A percentile compares a stretch with the other conserved stretches of the same genome.
phyloP scores from a whole-genome alignment of 2,113 vertebrate species.

The Melanerpes aurifrons region DNA sequence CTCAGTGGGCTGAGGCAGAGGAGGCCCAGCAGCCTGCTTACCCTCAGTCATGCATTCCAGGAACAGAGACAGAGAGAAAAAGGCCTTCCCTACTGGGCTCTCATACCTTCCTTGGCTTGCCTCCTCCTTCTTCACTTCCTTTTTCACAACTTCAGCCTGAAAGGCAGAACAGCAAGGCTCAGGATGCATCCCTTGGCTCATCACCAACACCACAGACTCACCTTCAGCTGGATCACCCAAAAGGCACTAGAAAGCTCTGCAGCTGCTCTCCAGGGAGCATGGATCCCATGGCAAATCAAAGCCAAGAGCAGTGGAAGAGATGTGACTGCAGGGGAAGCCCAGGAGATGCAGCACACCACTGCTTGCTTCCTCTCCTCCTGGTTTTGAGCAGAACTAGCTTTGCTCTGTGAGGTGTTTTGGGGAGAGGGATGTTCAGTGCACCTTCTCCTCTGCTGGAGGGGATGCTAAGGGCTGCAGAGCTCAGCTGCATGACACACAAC shows the following conservation, averaged over 20 bases:
- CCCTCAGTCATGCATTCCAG: fast-evolving
- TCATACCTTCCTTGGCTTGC: conserved; percentile 70
- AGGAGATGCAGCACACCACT: too few species aligned
- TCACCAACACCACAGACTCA: not conserved
- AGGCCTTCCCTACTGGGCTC: not conserved
- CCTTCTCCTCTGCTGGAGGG: too few species aligned
- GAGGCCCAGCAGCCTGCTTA: not conserved
- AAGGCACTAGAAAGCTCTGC: not conserved
- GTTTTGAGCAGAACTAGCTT: not conserved
- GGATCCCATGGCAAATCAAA: fast-evolving
- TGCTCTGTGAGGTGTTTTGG: not conserved
- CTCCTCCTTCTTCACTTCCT: conserved; percentile 50
- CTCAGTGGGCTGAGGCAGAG: too few species aligned
- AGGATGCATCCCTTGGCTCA: not conserved
- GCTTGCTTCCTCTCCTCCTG: too few species aligned
- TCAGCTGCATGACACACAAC: too few species aligned
- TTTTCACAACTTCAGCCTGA: conserved; percentile 57
- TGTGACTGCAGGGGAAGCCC: too few species aligned
- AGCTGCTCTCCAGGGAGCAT: not conserved
- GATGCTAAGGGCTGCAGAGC: too few species aligned
- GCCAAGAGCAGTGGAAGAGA: fast-evolving
- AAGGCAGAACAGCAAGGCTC: conserved; percentile 45
- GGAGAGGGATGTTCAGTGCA: not conserved
- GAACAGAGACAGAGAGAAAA: fast-evolving
- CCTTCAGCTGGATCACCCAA: not conserved